Conservation (phyloP, 2,113 vertebrate species). For the Dolichotis patagonum region DNA sequence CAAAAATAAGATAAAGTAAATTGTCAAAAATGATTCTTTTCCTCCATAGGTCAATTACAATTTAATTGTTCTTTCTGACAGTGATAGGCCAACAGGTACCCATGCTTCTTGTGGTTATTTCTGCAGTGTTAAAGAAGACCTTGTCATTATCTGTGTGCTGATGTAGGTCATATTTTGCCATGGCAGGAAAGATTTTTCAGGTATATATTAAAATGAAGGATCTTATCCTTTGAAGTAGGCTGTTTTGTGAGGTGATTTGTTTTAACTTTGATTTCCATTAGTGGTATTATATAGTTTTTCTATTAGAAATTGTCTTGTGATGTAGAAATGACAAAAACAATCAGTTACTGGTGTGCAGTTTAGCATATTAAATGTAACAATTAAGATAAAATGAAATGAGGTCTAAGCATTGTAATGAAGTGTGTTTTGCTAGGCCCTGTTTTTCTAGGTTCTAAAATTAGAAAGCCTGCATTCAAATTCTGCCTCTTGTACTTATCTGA, state of each 20-base stretch:
- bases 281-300: slow-evolving; percentile 38
- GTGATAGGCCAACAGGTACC: not conserved
- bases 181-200: not conserved
- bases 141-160: not conserved
- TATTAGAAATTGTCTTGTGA: slow-evolving; percentile 50
- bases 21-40: not conserved
- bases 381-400: slow-evolving; percentile 31
- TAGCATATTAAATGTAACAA: slow-evolving; percentile 1
- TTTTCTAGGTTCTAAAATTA: not conserved
- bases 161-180: not conserved
- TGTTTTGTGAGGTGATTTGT: slow-evolving; percentile 36
- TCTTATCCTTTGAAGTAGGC: not conserved
- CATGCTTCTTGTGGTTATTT: not conserved
- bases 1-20: not conserved
- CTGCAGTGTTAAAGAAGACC: slow-evolving; percentile 1
- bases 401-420: not conserved
- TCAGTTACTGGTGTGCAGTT: not conserved
- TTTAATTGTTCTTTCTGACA: slow-evolving; percentile 35
- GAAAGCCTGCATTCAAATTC: slow-evolving; percentile 1
- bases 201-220: not conserved
- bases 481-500: not conserved
- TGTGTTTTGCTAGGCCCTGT: slow-evolving; percentile 41
- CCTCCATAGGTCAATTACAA: slow-evolving; percentile 14
- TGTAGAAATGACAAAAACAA: slow-evolving; percentile 57
- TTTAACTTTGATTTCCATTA: slow-evolving; percentile 49